Conservation (phyloP, 2,113 vertebrate genomes). For the Oncorhynchus tshawytscha region DNA sequence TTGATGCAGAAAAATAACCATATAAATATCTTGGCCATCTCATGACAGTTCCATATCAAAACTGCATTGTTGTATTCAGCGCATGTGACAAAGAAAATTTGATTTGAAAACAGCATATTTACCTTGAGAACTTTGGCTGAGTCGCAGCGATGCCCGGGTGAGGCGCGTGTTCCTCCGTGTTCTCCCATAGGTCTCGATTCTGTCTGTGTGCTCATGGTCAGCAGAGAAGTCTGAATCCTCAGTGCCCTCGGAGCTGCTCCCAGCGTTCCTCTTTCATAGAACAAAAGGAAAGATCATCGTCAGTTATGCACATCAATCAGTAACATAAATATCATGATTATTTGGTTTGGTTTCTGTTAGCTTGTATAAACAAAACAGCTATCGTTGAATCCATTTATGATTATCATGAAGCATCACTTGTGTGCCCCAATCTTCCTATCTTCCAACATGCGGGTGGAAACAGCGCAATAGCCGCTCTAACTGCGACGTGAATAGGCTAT, state of each 20-base stretch:
- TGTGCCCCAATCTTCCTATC: no score
- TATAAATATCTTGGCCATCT: no score
- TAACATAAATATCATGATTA: no score
- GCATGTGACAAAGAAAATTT: no score
- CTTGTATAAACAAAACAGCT: no score
- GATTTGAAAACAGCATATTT: neutral
- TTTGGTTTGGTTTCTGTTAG: no score
- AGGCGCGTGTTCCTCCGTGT: slow-evolving; percentile 83
- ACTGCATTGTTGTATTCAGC: neutral
- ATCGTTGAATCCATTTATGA: no score
- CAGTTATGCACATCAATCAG: neutral
- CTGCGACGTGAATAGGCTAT: no score
- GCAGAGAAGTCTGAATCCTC: slow-evolving; percentile 98
- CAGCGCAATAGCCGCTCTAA: no score
- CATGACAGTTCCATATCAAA: neutral
- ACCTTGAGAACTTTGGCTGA: slow-evolving; percentile 95
- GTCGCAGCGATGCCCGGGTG: slow-evolving; percentile 88
- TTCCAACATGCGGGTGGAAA: no score
- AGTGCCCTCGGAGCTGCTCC: slow-evolving; percentile 95
- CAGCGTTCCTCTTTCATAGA: slow-evolving; percentile 81
- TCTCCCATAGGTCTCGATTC: slow-evolving; percentile 78
- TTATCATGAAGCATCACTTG: no score
- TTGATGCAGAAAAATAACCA: no score
- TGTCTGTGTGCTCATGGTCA: slow-evolving; percentile 89
- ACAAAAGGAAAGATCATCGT: neutral